Conservation (phyloP, 2,113 vertebrate genomes). For the Odocoileus hemionus region DNA sequence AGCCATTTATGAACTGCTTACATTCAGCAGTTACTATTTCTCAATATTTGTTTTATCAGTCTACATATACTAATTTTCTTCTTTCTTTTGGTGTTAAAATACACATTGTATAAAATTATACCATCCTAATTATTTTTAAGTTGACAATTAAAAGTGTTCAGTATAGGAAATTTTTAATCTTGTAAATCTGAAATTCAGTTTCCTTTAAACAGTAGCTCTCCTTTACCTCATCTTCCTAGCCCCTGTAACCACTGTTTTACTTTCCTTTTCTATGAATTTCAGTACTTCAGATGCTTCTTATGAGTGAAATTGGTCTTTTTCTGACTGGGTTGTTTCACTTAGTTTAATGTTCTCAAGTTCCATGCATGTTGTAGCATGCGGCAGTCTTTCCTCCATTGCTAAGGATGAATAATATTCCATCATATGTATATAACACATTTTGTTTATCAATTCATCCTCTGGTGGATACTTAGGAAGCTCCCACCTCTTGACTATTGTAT, state of each 20-base stretch:
- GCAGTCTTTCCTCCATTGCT: not conserved
- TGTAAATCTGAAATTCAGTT: not conserved
- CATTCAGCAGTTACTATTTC: not conserved
- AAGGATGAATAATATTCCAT: not conserved
- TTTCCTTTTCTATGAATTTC: not conserved
- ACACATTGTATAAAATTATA: not conserved
- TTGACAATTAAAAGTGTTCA: not conserved
- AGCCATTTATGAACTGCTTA: not conserved
- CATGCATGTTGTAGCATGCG: accelerated
- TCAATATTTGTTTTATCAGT: not conserved
- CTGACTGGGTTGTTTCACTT: not conserved
- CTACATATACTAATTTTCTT: not conserved
- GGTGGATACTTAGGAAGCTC: not conserved
- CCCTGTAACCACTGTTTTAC: not conserved
- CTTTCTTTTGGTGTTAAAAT: not conserved
- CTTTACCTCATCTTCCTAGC: not conserved
- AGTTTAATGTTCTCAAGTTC: not conserved
- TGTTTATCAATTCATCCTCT: not conserved
- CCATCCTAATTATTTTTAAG: not conserved
- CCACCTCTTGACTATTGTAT: not conserved
- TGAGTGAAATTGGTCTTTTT: not conserved
- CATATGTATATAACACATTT: not conserved
- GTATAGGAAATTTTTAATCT: not conserved
- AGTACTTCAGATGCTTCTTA: not conserved
- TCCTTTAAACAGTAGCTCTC: not conserved